Base-by-base conservation (phyloP, 2,113 vertebrate genomes). In the Anguilla rostrata region DNA sequence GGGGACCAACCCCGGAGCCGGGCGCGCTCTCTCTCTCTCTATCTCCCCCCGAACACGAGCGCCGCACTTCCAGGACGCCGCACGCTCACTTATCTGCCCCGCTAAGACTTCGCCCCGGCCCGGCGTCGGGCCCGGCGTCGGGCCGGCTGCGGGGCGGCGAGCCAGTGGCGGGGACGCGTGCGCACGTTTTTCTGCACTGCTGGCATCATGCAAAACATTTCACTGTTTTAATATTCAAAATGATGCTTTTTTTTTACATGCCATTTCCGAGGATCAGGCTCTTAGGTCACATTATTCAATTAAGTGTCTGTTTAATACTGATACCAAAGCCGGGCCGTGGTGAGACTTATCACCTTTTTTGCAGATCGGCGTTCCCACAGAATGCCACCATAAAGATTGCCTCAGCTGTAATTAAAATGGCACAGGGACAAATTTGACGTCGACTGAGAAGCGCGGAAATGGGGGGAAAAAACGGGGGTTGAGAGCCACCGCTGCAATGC, bases 241-340 rank as follows among this genome's bases (percentile, higher is more conserved):
- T 91, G 86, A 85, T 91, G 93, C 34, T 95, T 75, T 87, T 75
- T 87, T 92, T 90, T 89, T 90, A 92, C 93, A 91, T 92, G 92
- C 94, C 94, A 92, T 93, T 95, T 95, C 93, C 91, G 91, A 91
- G 92, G 94, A 95, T 96, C 95, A 95, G 94, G 93, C 95, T 95
- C 94, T 95, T 94, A 95, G 95, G 95, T 96, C 94, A 96, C 95
- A 96, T 95, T 95, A 96, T 96, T 96, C 95, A 96, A 96, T 96
- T 96, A 96, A 95, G 95, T 95, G 95, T 96, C 95, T 96, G 95
- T 96, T 96, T 96, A 96, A 95, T 94, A 94, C 94, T 95, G 95
- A 96, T 96, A 96, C 94, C 94, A 94, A 95, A 92, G 94, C 95
- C 90, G 93, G 93, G 93, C 95, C 92, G 94, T 92, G 89, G 92